phyloP scores from a whole-genome alignment of 2,888 invertebrate genomes.

The Carabus problematicus region DNA sequence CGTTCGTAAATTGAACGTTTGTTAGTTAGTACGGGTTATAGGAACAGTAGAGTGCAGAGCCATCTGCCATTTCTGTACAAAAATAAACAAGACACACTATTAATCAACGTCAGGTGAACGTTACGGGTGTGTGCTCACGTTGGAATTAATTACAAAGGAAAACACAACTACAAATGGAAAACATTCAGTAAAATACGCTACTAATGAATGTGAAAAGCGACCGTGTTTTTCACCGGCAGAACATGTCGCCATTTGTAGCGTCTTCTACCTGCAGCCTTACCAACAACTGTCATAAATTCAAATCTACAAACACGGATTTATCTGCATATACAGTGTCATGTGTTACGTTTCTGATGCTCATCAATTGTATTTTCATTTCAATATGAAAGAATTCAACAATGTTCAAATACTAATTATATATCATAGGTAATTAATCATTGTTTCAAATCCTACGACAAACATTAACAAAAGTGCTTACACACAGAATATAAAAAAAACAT shows the following conservation, averaged over 20 bases:
- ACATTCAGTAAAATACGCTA: neutral
- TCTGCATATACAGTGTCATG: no score
- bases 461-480: no score
- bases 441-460: no score
- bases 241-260: neutral
- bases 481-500: no score
- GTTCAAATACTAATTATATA: no score
- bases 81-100: slow-evolving; percentile 25
- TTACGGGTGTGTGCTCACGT: neutral
- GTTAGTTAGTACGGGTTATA: no score
- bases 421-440: no score
- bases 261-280: neutral
- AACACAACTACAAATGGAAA: slow-evolving; percentile 3
- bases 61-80: neutral
- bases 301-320: neutral
- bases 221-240: neutral
- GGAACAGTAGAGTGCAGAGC: no score
- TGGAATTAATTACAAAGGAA: slow-evolving; percentile 30
- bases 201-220: slow-evolving; percentile 11
- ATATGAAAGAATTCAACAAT: no score
- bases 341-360: no score
- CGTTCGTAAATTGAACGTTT: no score
- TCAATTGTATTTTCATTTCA: no score
- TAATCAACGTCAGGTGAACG: slow-evolving; percentile 36
- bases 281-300: slow-evolving; percentile 4